Evolutionary conservation across 2,888 invertebrate species (phyloP).

Genomic region (Folsomia candida): DNA sequence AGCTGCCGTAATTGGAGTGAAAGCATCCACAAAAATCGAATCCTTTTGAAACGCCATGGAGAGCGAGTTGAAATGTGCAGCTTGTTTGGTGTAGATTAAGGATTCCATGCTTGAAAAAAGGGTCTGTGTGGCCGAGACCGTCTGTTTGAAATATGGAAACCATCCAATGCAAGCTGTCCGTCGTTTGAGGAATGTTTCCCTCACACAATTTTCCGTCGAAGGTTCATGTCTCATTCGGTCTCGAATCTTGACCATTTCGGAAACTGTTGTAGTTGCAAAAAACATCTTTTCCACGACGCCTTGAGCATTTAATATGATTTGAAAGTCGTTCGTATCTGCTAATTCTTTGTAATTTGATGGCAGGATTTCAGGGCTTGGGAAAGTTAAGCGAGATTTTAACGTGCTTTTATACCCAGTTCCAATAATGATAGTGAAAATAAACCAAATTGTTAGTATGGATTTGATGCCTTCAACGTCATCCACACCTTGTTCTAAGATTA

Average conservation of each 20-base stretch:
- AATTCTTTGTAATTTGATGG: constrained; percentile 16
- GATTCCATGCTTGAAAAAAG: background rate
- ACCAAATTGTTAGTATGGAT: constrained; percentile 6
- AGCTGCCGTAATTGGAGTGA: background rate
- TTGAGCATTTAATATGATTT: constrained; percentile 13
- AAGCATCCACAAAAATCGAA: constrained; percentile 14
- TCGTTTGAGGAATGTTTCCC: background rate
- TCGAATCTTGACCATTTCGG: constrained; percentile 9
- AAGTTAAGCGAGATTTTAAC: constrained; percentile 5
- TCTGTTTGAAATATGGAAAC: background rate
- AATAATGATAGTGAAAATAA: constrained; percentile 14
- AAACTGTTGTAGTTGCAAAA: background rate
- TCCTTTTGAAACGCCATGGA: constrained; percentile 17
- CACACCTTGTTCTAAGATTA: constrained; percentile 10
- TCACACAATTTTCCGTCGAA: background rate
- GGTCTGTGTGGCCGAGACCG: background rate
- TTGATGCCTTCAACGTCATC: background rate
- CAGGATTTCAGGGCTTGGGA: background rate
- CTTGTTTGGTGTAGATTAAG: background rate
- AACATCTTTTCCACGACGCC: constrained; percentile 14
- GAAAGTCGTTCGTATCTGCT: constrained; percentile 10
- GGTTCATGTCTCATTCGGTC: background rate
- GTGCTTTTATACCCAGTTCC: constrained; percentile 23
- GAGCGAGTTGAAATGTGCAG: background rate
- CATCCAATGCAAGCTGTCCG: constrained; percentile 14